phyloP scores from a whole-genome alignment of 1,140 invertebrate species.

The Conus ventricosus region DNA sequence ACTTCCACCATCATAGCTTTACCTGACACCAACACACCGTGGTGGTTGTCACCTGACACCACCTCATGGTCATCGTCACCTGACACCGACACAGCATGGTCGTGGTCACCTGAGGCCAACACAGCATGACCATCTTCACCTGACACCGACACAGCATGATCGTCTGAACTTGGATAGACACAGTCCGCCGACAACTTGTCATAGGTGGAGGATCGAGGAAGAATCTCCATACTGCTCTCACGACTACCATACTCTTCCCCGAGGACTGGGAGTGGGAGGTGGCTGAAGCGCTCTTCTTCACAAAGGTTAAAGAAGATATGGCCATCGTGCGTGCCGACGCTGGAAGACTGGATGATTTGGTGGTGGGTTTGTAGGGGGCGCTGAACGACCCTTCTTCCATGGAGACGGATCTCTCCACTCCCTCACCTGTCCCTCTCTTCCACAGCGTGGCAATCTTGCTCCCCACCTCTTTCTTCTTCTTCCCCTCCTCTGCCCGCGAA shows the following conservation, averaged over 20 bases:
- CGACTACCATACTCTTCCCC: not conserved
- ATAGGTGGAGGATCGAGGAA: constrained; percentile 18
- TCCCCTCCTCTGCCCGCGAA: not conserved
- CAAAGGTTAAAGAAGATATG: constrained; percentile 66
- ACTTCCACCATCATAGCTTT: constrained; percentile 35
- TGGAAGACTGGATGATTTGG: constrained; percentile 40
- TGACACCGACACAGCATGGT: too few species aligned
- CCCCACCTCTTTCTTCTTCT: constrained; percentile 81
- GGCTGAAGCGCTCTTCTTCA: constrained; percentile 33
- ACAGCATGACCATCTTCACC: not conserved
- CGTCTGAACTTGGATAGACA: not conserved
- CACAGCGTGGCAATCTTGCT: constrained; percentile 92
- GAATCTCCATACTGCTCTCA: constrained; percentile 31
- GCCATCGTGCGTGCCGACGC: constrained; percentile 57
- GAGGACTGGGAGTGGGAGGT: not conserved
- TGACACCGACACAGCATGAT: too few species aligned
- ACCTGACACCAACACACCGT: not conserved
- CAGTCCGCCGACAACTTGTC: constrained; percentile 7
- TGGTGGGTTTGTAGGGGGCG: constrained; percentile 4
- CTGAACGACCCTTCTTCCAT: constrained; percentile 34
- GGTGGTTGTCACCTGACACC: too few species aligned
- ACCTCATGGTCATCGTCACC: not conserved
- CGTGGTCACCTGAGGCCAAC: constrained; percentile 5
- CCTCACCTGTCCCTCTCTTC: constrained; percentile 80
- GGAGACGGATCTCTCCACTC: constrained; percentile 16